Evolutionary conservation across 2,888 invertebrate species (phyloP), one percentile per base, ranked within the genome.

Genomic region (Agriotes lineatus): DNA sequence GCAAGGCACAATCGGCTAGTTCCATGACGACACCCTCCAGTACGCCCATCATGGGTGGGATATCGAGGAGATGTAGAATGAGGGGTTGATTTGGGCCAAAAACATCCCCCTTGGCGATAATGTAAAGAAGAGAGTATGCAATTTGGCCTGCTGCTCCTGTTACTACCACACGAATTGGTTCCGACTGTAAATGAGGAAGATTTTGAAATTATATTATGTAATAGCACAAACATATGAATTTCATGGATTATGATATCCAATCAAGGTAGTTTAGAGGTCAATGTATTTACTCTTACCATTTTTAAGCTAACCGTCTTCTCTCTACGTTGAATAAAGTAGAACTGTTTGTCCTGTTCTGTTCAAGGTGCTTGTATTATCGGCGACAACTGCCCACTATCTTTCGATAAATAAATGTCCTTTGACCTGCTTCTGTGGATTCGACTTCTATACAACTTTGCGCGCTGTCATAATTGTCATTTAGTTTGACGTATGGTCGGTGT

Each of bases 101-200:
- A 0, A 98, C 97, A 83, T 96, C 94, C 69, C 99, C 99, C 79
- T 96, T 96, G 10, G 96, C 96, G 75, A 99, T 90, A 86, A 96
- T 95, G 82, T 96, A 96, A 10, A 99, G 87, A 45, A 99, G 86
- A 1, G 98, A 98, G 85, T 99, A 99, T 69, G 97, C 98, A 77
- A 99, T 99, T 86, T 99, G 99, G 14, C 99, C 99, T 69, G 99
- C 99, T 77, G 99, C 99, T 70, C 99, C 99, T 61, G 99, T 99
- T 25, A 99, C 94, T 69, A 97, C 93, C 74, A 99, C 96, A 86
- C 91, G 92, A 80, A 98, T 93, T 81, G 97, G 94, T 85, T 92
- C 91, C 79, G 89, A 86, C 93, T 94, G 84, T 67, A 88, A 87
- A 71, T 69, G 70, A 9, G 25, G 5, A 61, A 44, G 10, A 63